Percentiles rank a stretch among this genome's conserved stretches.
Conservation (phyloP, 2,888 invertebrate species). For the Amaurobius ferox region DNA sequence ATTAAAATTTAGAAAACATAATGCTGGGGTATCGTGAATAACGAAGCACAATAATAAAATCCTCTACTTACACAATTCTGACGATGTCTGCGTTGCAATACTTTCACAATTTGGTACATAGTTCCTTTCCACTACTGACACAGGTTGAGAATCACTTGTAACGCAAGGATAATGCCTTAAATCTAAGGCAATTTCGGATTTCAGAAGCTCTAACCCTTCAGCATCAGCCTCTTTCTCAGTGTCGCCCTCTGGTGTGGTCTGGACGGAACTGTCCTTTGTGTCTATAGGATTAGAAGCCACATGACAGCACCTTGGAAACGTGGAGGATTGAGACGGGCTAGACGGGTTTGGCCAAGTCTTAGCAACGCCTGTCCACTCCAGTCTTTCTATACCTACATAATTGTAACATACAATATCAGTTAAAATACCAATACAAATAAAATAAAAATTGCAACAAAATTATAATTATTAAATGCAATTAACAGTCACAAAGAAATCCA, state of each 20-base stretch:
- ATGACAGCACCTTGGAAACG: slow-evolving; percentile 67
- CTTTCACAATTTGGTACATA: slow-evolving; percentile 48
- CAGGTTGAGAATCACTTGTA: slow-evolving; percentile 7
- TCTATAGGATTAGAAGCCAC: slow-evolving; percentile 43
- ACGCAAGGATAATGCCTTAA: not conserved
- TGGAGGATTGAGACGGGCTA: slow-evolving; percentile 3
- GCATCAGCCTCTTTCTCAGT: not conserved
- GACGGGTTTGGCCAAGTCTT: slow-evolving; percentile 30
- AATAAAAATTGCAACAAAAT: too few species aligned
- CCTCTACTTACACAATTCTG: slow-evolving; percentile 39
- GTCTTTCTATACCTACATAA: slow-evolving; percentile 81
- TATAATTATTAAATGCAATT: too few species aligned
- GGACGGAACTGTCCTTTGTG: slow-evolving; percentile 73
- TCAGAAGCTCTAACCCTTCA: not conserved
- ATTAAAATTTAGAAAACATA: too few species aligned
- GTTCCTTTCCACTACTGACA: slow-evolving; percentile 39
- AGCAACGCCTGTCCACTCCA: slow-evolving; percentile 80
- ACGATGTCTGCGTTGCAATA: slow-evolving; percentile 48
- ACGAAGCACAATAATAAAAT: too few species aligned
- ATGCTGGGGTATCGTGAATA: too few species aligned
- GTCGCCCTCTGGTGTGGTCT: slow-evolving; percentile 72
- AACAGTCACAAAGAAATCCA: too few species aligned
- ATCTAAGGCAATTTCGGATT: not conserved
- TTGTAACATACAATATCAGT: too few species aligned
- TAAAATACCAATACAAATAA: too few species aligned